Evolutionary conservation across 2,888 invertebrate species (phyloP), one percentile per base, ranked within the genome.

Genomic region (Sphecodes monilicornis): DNA sequence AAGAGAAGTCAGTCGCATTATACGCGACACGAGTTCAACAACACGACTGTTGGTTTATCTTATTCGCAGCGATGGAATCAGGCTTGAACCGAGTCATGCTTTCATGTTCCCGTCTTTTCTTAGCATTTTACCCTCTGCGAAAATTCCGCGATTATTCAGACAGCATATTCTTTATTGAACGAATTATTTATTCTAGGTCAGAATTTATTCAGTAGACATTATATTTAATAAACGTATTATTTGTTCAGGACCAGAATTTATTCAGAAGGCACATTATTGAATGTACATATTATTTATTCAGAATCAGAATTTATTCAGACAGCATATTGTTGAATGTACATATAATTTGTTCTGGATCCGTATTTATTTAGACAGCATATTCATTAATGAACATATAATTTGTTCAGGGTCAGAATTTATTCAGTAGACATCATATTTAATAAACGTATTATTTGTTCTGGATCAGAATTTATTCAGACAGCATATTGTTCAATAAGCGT

Each of bases 11-110:
- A 81, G 68, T 68, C 85, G 78, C 78, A 84, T 87, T 87, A 87
- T 82, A 80, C 77, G 70, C 82, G 85, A 78, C 85, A 78, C 70
- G 88, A 70, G 85, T 86, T 88, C 88, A 88, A 82, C 82, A 88
- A 86, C 85, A 83, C 85, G 73, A 16, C 29, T 29, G 64, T 50
- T 54, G 84, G 66, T 80, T 87, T 88, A 86, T 87, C 66, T 74
- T 76, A 60, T 78, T 68, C 43, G 57, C 72, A 39, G 79, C 73
- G 80, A 80, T 80, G 85, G 81, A 75, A 77, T 80, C 85, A 72
- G 66, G 18, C 73, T 41, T 60, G 74, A 80, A 68, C 54, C 84
- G 70, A 85, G 32, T 71, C 6, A 46, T 69, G 26, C 43, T 78
- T 32, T 64, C 64, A 18, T 18, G n/a, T 11, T 22, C 26, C 16